These are phyloP conservation scores for Platalea minor DNA, from an alignment of 2,797 vertebrate species.

Conservation along the genomic window DNA sequence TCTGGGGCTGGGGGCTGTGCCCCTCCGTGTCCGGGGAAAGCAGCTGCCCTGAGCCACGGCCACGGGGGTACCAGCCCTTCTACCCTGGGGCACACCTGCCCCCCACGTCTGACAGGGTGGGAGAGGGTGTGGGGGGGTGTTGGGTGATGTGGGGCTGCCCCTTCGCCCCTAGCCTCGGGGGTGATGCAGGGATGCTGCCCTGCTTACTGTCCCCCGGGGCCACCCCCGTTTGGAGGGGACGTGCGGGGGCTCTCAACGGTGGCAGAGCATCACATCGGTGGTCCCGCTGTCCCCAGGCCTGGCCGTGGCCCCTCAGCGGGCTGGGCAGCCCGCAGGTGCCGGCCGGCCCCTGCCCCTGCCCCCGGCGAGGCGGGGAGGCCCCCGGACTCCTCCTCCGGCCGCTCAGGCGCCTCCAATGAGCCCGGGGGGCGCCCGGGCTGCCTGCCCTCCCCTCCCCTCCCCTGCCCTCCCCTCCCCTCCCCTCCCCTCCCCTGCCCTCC, in stretches of 20 bases:
- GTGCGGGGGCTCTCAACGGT: fast-evolving
- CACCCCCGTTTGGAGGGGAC: background rate
- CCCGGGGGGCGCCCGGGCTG: background rate
- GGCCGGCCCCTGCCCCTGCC: background rate
- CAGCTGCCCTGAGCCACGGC: background rate
- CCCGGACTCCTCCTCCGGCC: background rate
- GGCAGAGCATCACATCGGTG: background rate
- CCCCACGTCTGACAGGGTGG: background rate
- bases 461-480: too few species aligned
- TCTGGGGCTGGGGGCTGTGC: background rate
- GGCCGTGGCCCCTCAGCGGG: background rate
- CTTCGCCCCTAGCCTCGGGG: background rate
- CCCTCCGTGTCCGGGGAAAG: background rate
- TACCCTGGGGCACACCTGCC: background rate
- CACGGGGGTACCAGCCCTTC: background rate
- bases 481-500: background rate
- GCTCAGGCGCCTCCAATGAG: constrained; percentile 10
- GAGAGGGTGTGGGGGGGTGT: background rate
- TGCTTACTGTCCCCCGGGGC: background rate
- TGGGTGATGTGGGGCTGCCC: background rate
- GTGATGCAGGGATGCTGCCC: background rate
- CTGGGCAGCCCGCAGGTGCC: background rate
- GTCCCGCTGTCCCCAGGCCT: background rate
- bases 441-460: background rate
- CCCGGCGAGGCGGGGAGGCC: background rate